These are phyloP conservation scores for Vultur gryphus DNA, from an alignment of 2,797 vertebrate genomes.

Conservation along the genomic window DNA sequence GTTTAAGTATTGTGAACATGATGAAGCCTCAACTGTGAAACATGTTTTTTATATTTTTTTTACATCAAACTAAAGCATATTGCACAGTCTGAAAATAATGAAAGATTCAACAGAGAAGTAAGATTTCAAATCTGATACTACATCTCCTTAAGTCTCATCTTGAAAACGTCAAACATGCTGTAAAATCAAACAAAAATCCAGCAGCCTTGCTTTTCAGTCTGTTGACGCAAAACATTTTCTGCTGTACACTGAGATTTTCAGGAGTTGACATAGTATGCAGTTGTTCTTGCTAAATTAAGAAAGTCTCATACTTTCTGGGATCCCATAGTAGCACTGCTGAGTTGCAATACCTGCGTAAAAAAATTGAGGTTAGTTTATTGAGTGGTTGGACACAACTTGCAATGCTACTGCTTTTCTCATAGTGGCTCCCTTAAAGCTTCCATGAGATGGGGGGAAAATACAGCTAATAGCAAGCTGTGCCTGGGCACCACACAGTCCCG, in stretches of 20 bases:
- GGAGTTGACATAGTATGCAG: neutral
- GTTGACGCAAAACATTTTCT: slow-evolving; percentile 42
- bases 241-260: slow-evolving; percentile 17
- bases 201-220: neutral
- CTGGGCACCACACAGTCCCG: neutral
- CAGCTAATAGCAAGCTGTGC: neutral
- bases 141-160: neutral
- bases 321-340: neutral
- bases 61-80: neutral
- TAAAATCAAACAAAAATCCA: neutral
- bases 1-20: neutral
- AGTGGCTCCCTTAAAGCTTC: neutral
- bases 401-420: neutral
- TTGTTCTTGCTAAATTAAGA: slow-evolving; percentile 17
- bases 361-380: neutral
- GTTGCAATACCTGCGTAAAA: neutral
- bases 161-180: neutral
- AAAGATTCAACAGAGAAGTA: neutral
- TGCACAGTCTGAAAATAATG: neutral
- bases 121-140: neutral
- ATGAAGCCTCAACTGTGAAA: neutral
- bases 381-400: neutral
- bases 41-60: neutral
- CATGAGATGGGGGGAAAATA: neutral
- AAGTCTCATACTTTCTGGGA: neutral